Percentiles rank a stretch among this genome's conserved stretches.
Conservation (phyloP, 92 coral and sea anemone species). For the Meandrina meandrites region DNA sequence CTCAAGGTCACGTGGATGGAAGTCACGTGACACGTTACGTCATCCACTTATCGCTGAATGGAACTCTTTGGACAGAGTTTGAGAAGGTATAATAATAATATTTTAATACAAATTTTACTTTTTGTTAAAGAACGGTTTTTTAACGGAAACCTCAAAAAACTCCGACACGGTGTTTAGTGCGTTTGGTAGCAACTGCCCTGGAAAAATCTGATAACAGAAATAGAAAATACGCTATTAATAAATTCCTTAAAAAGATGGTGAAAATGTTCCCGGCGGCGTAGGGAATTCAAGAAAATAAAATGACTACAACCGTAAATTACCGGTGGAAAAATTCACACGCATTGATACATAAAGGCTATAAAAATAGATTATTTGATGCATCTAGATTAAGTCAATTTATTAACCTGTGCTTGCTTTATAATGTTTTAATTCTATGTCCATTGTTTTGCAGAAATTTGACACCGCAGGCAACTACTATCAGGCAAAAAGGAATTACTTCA, state of each 20-base stretch:
- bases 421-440: background rate
- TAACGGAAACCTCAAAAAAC: too few relatives aligned
- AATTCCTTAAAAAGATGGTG: too few relatives aligned
- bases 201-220: background rate
- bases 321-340: too few relatives aligned
- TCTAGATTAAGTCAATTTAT: too few relatives aligned
- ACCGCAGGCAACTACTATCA: background rate
- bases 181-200: background rate
- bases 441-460: slow-evolving; percentile 7
- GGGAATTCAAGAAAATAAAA: too few relatives aligned
- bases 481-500: background rate
- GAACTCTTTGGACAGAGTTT: slow-evolving; percentile 16
- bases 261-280: too few relatives aligned
- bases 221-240: too few relatives aligned
- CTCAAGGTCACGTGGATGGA: slow-evolving; percentile 13
- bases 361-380: too few relatives aligned
- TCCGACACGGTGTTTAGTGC: background rate
- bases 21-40: background rate
- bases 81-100: background rate
- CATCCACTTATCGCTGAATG: slow-evolving; percentile 18
- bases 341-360: too few relatives aligned
- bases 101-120: too few relatives aligned
- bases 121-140: background rate
- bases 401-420: too few relatives aligned
- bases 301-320: too few relatives aligned